Conservation (phyloP, 1,140 invertebrate species). For the Macrostomum lignano region DNA sequence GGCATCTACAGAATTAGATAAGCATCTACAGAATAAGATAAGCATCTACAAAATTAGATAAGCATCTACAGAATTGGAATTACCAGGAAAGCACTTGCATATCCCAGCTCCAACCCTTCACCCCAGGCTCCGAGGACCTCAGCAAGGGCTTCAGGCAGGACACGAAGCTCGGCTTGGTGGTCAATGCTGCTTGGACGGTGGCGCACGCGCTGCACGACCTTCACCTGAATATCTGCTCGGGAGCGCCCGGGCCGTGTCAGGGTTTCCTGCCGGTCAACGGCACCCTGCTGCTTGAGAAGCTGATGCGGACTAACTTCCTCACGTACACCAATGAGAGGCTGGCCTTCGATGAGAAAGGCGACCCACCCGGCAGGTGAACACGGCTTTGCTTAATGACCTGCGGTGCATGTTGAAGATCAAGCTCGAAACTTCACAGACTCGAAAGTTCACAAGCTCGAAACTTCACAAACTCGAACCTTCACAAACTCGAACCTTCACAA, state of each 20-base stretch:
- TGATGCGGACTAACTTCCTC: constrained; percentile 46
- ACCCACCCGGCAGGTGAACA: constrained; percentile 53
- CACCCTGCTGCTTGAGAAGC: constrained; percentile 35
- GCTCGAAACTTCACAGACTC: too few relatives aligned
- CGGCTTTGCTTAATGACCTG: too few relatives aligned
- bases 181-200: constrained; percentile 41
- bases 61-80: too few relatives aligned
- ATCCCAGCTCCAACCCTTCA: too few relatives aligned
- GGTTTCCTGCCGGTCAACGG: constrained; percentile 38
- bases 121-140: constrained; percentile 15
- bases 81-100: too few relatives aligned
- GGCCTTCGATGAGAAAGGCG: constrained; percentile 48
- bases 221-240: constrained; percentile 21
- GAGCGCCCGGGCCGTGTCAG: constrained; percentile 28
- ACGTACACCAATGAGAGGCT: constrained; percentile 37
- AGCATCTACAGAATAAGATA: too few relatives aligned
- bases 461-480: too few relatives aligned
- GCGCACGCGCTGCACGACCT: constrained; percentile 37
- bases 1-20: too few relatives aligned
- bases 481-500: too few relatives aligned
- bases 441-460: too few relatives aligned
- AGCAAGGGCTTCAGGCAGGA: constrained; percentile 36
- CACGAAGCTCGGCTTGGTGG: constrained; percentile 45
- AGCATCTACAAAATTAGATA: too few relatives aligned
- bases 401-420: too few relatives aligned